These are phyloP conservation scores for Drosophila mettleri DNA, from an alignment of 2,888 invertebrate species.

Conservation along the genomic window DNA sequence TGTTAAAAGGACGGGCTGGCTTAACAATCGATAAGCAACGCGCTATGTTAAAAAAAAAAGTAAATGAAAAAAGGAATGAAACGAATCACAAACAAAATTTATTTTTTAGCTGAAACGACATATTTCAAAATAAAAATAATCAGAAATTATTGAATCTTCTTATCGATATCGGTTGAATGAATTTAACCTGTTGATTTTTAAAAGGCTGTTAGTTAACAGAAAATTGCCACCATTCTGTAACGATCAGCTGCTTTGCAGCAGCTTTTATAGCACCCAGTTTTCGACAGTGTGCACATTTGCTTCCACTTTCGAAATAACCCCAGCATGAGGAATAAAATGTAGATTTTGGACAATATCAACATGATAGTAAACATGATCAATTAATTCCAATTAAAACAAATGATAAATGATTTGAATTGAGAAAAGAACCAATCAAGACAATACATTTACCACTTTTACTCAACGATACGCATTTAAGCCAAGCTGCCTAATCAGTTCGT, in stretches of 20 bases:
- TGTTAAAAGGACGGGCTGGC: neutral
- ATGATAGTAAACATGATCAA: neutral
- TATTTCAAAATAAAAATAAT: neutral
- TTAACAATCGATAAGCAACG: neutral
- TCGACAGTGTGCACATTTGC: neutral
- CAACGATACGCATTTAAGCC: neutral
- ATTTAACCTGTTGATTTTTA: conserved; percentile 3
- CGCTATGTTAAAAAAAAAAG: neutral
- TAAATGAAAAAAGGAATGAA: neutral
- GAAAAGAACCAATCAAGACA: neutral
- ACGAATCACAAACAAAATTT: too few species aligned
- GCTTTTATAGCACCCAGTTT: conserved; percentile 12
- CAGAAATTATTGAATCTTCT: neutral
- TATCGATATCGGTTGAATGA: conserved; percentile 2
- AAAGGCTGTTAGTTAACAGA: conserved; percentile 2
- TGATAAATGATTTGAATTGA: neutral
- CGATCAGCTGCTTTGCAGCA: conserved; percentile 31
- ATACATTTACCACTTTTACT: neutral
- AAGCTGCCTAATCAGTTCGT: neutral
- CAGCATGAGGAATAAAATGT: neutral
- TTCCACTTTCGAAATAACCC: conserved; percentile 24
- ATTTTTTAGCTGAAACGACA: too few species aligned
- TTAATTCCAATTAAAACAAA: neutral
- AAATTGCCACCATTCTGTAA: neutral
- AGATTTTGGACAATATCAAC: neutral